Evolutionary conservation across 2,888 invertebrate species (phyloP).

Genomic region (Ophioninae sp.): DNA sequence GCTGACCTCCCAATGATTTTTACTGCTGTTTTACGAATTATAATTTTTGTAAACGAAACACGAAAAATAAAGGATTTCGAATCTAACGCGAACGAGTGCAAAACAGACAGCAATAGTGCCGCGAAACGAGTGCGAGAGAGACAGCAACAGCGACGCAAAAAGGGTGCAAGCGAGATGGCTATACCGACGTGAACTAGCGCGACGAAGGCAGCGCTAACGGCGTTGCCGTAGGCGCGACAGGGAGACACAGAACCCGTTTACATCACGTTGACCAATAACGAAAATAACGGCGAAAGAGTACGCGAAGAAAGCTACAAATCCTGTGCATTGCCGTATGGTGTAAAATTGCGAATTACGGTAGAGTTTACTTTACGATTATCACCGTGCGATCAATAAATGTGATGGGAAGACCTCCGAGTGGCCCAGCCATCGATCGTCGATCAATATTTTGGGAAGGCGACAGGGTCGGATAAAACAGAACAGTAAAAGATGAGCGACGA

Average conservation of each 20-base stretch:
- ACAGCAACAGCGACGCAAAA: too few relatives aligned
- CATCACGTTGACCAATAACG: not conserved
- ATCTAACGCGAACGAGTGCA: too few relatives aligned
- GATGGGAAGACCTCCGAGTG: not conserved
- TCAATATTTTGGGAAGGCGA: slow-evolving; percentile 19
- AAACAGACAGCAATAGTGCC: too few relatives aligned
- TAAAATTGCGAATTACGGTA: not conserved
- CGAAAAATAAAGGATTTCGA: too few relatives aligned
- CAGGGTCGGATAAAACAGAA: slow-evolving; percentile 1
- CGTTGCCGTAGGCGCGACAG: not conserved
- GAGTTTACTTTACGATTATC: not conserved
- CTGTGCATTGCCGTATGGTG: not conserved
- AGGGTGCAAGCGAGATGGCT: too few relatives aligned
- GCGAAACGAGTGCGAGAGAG: too few relatives aligned
- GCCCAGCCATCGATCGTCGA: slow-evolving; percentile 22
- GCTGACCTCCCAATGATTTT: too few relatives aligned
- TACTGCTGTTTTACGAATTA: too few relatives aligned
- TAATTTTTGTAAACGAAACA: too few relatives aligned
- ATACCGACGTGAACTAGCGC: too few relatives aligned
- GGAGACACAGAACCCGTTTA: not conserved
- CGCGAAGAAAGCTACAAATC: not conserved
- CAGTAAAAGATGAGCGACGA: not conserved
- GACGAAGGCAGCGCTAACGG: too few relatives aligned
- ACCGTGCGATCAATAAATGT: not conserved
- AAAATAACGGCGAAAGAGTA: too few relatives aligned